Base-by-base conservation (phyloP, 2,888 invertebrate genomes). In the Cryptosula pallasiana region DNA sequence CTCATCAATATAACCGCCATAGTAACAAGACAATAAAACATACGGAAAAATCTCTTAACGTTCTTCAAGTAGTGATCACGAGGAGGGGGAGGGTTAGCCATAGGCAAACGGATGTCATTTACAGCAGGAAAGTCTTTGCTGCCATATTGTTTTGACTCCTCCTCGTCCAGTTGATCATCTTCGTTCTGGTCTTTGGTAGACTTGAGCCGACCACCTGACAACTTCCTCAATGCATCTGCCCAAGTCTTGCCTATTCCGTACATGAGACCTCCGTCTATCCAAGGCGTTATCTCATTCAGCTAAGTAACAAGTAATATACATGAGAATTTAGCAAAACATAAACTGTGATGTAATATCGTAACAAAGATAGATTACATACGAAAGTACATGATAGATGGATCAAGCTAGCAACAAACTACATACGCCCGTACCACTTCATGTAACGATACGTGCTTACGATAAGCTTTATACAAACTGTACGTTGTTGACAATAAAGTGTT, bases 281-380 rank as follows among this genome's bases (percentile, higher is more conserved):
- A 89, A 0, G 89, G 88, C 3, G 89, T 89, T 72, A 89, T 88
- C 81, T 88, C 88, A 78, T 89, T 89, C 69, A 88, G 77, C 88
- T 89, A 76, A 1, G n/a, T n/a, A n/a, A n/a, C n/a, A n/a, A n/a
- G n/a, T n/a, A n/a, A n/a, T n/a, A n/a, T n/a, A n/a, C n/a, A n/a
- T n/a, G n/a, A n/a, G n/a, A n/a, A n/a, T n/a, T n/a, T n/a, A n/a
- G n/a, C n/a, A n/a, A n/a, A n/a, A n/a, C n/a, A n/a, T n/a, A n/a
- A n/a, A n/a, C n/a, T n/a, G n/a, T n/a, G n/a, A n/a, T n/a, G n/a
- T n/a, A n/a, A n/a, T n/a, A n/a, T n/a, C n/a, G n/a, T n/a, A n/a
- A n/a, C n/a, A n/a, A n/a, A n/a, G n/a, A n/a, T n/a, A n/a, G n/a
- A n/a, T n/a, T n/a, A n/a, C n/a, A n/a, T n/a, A n/a, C n/a, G n/a